phyloP scores from a whole-genome alignment of 2,113 vertebrate genomes.

The Tichodroma muraria region DNA sequence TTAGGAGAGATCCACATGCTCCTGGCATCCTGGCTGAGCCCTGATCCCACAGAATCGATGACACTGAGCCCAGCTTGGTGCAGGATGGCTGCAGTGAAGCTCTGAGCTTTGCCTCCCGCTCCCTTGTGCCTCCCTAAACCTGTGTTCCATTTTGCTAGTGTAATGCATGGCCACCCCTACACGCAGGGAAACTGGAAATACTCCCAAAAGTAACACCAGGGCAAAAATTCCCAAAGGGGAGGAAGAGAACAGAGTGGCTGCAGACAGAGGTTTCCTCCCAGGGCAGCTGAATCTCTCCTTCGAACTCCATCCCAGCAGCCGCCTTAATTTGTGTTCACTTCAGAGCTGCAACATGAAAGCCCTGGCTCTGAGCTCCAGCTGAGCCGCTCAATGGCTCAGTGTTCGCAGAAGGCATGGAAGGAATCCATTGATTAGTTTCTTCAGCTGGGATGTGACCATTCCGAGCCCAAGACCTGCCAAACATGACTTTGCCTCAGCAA shows the following conservation, averaged over 20 bases:
- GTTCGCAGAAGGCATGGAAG: conserved; percentile 49
- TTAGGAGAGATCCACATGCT: background rate
- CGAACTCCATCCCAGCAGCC: background rate
- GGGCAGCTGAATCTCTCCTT: background rate
- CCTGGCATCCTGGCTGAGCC: background rate
- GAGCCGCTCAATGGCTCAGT: conserved; percentile 54
- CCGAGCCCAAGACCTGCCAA: conserved; percentile 33
- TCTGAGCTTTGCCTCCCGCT: background rate
- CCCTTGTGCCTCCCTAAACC: background rate
- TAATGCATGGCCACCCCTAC: background rate
- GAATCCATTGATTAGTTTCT: conserved; percentile 58
- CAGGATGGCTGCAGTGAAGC: background rate
- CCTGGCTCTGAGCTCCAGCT: conserved; percentile 45
- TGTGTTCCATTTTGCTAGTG: background rate
- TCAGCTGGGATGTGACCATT: conserved; percentile 54
- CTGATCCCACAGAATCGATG: background rate
- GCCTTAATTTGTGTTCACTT: conserved; percentile 52
- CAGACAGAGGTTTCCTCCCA: background rate
- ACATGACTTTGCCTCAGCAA: conserved; percentile 44
- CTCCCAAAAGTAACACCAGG: background rate
- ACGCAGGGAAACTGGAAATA: accelerated
- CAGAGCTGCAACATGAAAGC: conserved; percentile 54
- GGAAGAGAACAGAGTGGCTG: background rate
- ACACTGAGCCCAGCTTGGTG: background rate
- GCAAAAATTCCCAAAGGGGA: background rate